phyloP scores from a whole-genome alignment of 2,888 invertebrate genomes.

The Lepidochrysops patricia region DNA sequence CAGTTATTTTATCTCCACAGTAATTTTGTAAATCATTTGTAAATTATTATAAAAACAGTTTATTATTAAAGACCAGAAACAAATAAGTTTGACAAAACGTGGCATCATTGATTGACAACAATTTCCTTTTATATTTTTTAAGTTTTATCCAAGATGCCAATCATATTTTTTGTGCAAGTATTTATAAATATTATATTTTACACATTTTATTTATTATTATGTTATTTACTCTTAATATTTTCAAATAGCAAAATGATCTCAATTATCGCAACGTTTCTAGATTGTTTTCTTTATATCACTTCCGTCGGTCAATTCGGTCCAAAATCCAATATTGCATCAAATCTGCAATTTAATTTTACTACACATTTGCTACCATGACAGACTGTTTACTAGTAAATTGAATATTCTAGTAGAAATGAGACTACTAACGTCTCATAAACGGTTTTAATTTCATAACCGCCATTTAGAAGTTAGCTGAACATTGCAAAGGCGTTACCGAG shows the following conservation, averaged over 20 bases:
- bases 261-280: too few relatives aligned
- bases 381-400: too few relatives aligned
- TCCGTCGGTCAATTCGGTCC: too few relatives aligned
- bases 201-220: too few relatives aligned
- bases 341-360: too few relatives aligned
- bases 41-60: background rate
- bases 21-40: too few relatives aligned
- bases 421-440: background rate
- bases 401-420: background rate
- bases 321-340: too few relatives aligned
- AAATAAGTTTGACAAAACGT: background rate
- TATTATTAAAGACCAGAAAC: background rate
- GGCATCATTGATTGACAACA: background rate
- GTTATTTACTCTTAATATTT: too few relatives aligned
- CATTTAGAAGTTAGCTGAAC: background rate
- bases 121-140: background rate
- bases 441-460: background rate
- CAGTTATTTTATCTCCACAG: background rate
- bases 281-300: too few relatives aligned
- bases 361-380: too few relatives aligned
- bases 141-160: too few relatives aligned
- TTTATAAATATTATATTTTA: background rate
- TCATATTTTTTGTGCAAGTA: background rate
- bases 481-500: background rate
- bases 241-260: too few relatives aligned